These are phyloP conservation scores for Agriotes lineatus DNA, from an alignment of 2,888 invertebrate species.

Conservation along the genomic window DNA sequence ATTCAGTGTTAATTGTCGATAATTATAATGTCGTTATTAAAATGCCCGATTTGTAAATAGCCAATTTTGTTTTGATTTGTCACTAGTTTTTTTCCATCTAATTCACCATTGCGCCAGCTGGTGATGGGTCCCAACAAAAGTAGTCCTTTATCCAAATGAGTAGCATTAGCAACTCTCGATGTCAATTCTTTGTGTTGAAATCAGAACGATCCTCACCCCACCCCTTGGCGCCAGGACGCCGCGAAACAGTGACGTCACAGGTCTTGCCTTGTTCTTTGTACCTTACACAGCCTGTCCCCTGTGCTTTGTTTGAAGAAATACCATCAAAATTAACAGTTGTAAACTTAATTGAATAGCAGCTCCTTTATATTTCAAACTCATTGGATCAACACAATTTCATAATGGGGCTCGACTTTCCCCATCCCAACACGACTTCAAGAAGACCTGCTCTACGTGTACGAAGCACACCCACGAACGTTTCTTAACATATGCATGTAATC, in stretches of 20 bases:
- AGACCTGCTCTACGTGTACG: too few species aligned
- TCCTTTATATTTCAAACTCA: neutral
- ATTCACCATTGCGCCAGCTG: too few species aligned
- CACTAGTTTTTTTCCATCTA: too few species aligned
- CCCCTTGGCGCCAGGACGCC: slow-evolving; percentile 53
- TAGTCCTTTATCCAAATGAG: neutral
- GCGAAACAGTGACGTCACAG: slow-evolving; percentile 52
- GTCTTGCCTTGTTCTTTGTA: slow-evolving; percentile 51
- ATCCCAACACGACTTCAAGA: neutral
- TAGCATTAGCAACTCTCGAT: slow-evolving; percentile 26
- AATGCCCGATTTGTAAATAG: too few species aligned
- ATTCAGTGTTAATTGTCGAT: too few species aligned
- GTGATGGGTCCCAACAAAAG: neutral
- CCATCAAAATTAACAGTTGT: slow-evolving; percentile 6
- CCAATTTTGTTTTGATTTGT: too few species aligned
- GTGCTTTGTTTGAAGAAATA: slow-evolving; percentile 30
- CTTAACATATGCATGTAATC: neutral
- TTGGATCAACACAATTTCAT: neutral
- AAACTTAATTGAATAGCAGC: neutral
- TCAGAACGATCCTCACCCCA: slow-evolving; percentile 50
- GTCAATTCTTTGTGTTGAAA: slow-evolving; percentile 54
- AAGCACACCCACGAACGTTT: neutral
- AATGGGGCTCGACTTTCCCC: neutral
- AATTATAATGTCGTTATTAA: too few species aligned
- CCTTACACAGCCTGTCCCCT: slow-evolving; percentile 43